These are phyloP conservation scores for Berghia stephanieae DNA, from an alignment of 1,140 invertebrate species.

Conservation along the genomic window DNA sequence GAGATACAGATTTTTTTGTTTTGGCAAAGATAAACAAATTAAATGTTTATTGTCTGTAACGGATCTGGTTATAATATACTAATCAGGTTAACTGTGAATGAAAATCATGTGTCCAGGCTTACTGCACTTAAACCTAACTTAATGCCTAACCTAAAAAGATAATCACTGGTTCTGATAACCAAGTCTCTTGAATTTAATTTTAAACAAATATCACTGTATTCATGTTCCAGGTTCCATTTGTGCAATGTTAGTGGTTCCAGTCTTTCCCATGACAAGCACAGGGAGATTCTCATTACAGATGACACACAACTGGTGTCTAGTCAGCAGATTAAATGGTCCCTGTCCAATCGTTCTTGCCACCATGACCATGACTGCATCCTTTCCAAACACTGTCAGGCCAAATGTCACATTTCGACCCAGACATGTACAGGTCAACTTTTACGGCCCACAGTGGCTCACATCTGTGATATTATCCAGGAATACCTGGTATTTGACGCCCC, in stretches of 20 bases:
- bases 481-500: slow-evolving; percentile 26
- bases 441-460: slow-evolving; percentile 7
- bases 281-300: slow-evolving; percentile 5
- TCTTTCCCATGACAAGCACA: background rate
- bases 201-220: too few species aligned
- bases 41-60: too few species aligned
- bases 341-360: slow-evolving; percentile 18
- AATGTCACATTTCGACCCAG: background rate
- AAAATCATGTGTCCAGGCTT: too few species aligned
- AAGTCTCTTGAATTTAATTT: too few species aligned
- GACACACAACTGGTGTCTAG: slow-evolving; percentile 16
- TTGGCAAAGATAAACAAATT: too few species aligned
- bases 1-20: too few species aligned
- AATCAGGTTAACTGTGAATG: too few species aligned
- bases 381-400: slow-evolving; percentile 22
- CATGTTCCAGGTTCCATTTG: slow-evolving; percentile 28
- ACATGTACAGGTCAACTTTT: background rate
- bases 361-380: slow-evolving; percentile 4
- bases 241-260: slow-evolving; percentile 15
- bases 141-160: too few species aligned
- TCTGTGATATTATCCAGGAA: slow-evolving; percentile 29
- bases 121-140: too few species aligned
- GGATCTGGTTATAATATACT: too few species aligned
- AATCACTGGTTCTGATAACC: too few species aligned
- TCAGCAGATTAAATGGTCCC: background rate